Conservation (phyloP, 2,797 vertebrate genomes). For the Gambelia wislizenii region DNA sequence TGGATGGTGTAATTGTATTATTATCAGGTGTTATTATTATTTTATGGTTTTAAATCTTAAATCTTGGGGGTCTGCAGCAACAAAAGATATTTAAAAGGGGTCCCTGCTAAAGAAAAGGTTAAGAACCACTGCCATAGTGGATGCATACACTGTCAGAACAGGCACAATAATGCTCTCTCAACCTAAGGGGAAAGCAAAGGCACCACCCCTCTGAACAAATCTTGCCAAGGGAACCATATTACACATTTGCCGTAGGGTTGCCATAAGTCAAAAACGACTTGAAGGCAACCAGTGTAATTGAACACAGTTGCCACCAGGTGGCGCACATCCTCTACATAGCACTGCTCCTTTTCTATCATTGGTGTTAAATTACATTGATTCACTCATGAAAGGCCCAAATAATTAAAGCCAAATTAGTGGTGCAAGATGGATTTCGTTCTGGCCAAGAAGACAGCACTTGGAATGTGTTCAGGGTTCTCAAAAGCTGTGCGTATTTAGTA, state of each 20-base stretch:
- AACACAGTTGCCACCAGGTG: conserved; percentile 47
- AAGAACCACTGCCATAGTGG: too few species aligned
- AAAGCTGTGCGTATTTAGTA: not conserved
- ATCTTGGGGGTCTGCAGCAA: too few species aligned
- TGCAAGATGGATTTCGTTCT: not conserved
- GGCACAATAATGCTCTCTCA: not conserved
- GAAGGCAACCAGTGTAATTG: not conserved
- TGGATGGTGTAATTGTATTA: too few species aligned
- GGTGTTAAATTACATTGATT: not conserved
- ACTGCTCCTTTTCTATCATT: fast-evolving
- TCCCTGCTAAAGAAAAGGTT: too few species aligned
- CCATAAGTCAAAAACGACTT: not conserved
- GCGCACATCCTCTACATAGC: not conserved
- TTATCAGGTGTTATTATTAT: too few species aligned
- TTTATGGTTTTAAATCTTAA: too few species aligned
- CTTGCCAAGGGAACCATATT: too few species aligned
- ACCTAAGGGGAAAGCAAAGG: too few species aligned
- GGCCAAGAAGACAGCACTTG: not conserved
- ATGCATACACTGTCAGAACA: not conserved
- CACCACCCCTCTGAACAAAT: too few species aligned
- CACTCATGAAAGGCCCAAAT: not conserved
- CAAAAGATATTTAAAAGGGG: too few species aligned
- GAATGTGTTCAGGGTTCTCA: not conserved
- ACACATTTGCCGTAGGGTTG: too few species aligned
- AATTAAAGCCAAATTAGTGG: not conserved